phyloP scores from a whole-genome alignment of 2,113 vertebrate genomes.

The Myrmecobius fasciatus region DNA sequence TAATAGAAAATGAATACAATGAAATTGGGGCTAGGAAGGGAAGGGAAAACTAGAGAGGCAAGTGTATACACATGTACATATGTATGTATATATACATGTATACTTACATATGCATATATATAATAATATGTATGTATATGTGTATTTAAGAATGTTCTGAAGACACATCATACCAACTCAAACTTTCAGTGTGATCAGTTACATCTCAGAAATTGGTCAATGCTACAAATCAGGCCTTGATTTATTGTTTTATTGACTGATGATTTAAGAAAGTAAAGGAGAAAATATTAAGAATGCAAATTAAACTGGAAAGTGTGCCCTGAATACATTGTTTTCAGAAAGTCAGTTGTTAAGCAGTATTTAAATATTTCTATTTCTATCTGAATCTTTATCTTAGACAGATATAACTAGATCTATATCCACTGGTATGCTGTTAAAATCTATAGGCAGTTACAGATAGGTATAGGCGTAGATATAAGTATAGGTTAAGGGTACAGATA shows the following conservation, averaged over 20 bases:
- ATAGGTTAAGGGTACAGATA: background rate
- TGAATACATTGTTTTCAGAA: too few species aligned
- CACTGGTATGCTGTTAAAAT: background rate
- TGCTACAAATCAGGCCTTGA: background rate
- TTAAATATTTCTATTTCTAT: too few species aligned
- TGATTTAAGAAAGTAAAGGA: background rate
- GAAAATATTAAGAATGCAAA: background rate
- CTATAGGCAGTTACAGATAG: background rate
- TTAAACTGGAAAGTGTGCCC: too few species aligned
- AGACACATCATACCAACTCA: background rate
- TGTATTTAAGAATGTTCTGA: background rate
- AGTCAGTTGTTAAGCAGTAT: too few species aligned
- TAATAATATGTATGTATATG: background rate
- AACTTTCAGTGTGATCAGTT: background rate
- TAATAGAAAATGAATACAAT: background rate
- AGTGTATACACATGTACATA: background rate
- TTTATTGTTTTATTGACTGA: background rate
- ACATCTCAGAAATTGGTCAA: background rate
- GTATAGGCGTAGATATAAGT: background rate
- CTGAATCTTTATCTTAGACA: too few species aligned
- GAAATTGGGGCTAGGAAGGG: background rate
- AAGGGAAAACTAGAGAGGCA: background rate
- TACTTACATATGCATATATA: background rate
- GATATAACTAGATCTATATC: too few species aligned
- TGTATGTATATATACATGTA: background rate